These are phyloP conservation scores for Corythucha ciliata DNA, from an alignment of 2,888 invertebrate genomes.

Conservation along the genomic window DNA sequence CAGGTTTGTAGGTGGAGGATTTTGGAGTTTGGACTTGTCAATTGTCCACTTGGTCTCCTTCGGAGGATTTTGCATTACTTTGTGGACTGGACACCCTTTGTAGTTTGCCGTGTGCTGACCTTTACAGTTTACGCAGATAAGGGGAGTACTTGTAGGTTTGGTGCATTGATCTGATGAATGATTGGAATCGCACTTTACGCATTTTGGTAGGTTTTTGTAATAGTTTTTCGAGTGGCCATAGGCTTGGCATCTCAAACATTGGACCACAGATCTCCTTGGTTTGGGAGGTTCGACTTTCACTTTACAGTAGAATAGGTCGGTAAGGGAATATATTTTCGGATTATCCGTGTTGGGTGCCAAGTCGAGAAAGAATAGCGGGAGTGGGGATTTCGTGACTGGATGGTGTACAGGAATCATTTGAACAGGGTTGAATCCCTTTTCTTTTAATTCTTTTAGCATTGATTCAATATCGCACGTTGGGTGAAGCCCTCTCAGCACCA, in stretches of 20 bases:
- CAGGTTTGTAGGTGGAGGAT: neutral
- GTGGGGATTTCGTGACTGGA: conserved; percentile 1
- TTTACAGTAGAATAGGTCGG: neutral
- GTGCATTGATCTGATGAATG: neutral
- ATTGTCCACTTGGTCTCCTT: neutral
- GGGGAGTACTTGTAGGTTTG: neutral
- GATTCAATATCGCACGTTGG: neutral
- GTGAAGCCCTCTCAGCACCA: conserved; percentile 7
- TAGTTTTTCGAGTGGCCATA: conserved; percentile 12
- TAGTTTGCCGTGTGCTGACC: conserved; percentile 10
- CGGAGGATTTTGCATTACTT: neutral
- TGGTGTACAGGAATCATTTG: conserved; percentile 3
- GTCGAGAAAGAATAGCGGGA: conserved; percentile 1
- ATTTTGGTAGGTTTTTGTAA: neutral
- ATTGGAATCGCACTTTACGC: neutral
- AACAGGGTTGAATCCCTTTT: neutral
- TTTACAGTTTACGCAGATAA: conserved; percentile 3
- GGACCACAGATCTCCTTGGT: neutral
- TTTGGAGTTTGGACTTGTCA: conserved; percentile 3
- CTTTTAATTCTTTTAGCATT: neutral
- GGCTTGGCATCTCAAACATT: neutral
- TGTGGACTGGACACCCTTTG: neutral
- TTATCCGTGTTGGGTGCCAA: no score
- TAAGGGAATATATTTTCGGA: neutral
- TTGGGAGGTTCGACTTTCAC: conserved; percentile 1